These are phyloP conservation scores for Timema podura DNA, from an alignment of 2,888 invertebrate genomes.

Conservation along the genomic window DNA sequence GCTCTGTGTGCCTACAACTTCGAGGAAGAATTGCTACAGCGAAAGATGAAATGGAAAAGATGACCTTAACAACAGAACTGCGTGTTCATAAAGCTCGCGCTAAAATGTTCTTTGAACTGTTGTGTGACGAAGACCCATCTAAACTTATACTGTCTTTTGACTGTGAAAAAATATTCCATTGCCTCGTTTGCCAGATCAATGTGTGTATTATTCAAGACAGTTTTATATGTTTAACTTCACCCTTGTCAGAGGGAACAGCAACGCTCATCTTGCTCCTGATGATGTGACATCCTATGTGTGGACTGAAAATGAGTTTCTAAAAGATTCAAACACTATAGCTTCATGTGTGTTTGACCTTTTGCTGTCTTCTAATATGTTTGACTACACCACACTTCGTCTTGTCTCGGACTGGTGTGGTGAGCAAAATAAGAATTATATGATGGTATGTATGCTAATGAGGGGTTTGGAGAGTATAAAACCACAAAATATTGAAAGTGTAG, in stretches of 20 bases:
- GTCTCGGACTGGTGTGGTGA: no score
- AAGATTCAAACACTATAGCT: neutral
- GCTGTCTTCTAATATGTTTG: no score
- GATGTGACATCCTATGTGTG: neutral
- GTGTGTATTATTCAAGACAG: neutral
- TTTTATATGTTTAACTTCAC: neutral
- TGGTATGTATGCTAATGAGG: no score
- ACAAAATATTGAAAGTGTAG: no score
- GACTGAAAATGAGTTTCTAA: neutral
- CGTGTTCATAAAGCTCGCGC: slow-evolving; percentile 1
- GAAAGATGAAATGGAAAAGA: neutral
- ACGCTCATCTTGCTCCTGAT: neutral
- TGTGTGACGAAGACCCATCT: neutral
- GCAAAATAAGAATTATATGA: no score
- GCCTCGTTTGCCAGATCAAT: neutral
- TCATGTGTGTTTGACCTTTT: neutral
- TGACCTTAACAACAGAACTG: neutral
- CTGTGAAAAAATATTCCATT: neutral
- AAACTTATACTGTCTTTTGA: neutral
- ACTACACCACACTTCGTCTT: no score
- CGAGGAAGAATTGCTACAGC: neutral
- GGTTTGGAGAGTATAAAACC: no score
- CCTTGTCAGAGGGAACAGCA: neutral
- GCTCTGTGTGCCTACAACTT: neutral
- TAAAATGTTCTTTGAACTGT: neutral